These are phyloP conservation scores for Oscheius sp. DNA, from an alignment of 2,888 invertebrate genomes.

Conservation along the genomic window DNA sequence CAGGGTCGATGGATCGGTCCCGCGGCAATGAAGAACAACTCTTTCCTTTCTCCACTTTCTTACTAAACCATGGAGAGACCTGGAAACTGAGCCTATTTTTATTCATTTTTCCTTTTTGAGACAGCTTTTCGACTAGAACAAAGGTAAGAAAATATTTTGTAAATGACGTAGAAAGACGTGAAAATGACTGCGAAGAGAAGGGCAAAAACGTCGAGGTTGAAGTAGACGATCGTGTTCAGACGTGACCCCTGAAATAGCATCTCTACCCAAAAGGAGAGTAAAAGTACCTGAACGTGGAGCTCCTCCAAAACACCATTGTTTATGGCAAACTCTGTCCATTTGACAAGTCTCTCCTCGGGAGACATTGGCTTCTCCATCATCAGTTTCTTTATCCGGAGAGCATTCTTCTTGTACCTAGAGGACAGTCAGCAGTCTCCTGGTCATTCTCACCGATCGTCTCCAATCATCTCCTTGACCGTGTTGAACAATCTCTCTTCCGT, in stretches of 20 bases:
- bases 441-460: constrained; percentile 2
- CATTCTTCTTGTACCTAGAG: constrained; percentile 54
- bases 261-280: neutral
- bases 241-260: constrained; percentile 43
- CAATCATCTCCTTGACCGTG: constrained; percentile 22
- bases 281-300: constrained; percentile 45
- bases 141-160: constrained; percentile 3
- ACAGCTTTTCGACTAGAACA: neutral
- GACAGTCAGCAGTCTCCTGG: neutral
- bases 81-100: constrained; percentile 4
- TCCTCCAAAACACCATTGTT: constrained; percentile 58
- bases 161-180: constrained; percentile 8
- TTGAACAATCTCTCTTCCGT: constrained; percentile 46
- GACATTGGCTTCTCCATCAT: constrained; percentile 57
- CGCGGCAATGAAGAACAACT: no score
- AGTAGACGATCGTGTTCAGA: constrained; percentile 58
- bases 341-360: constrained; percentile 54
- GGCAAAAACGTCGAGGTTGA: constrained; percentile 57
- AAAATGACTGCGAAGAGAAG: constrained; percentile 14
- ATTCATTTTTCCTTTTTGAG: constrained; percentile 11
- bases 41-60: no score
- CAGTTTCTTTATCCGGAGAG: constrained; percentile 45
- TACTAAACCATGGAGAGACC: no score
- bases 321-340: constrained; percentile 60
- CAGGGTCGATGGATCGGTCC: no score